A percentile compares a stretch with the other conserved stretches of the same genome.
Conservation (phyloP, 2,113 vertebrate species). For the Phoenicopterus ruber region DNA sequence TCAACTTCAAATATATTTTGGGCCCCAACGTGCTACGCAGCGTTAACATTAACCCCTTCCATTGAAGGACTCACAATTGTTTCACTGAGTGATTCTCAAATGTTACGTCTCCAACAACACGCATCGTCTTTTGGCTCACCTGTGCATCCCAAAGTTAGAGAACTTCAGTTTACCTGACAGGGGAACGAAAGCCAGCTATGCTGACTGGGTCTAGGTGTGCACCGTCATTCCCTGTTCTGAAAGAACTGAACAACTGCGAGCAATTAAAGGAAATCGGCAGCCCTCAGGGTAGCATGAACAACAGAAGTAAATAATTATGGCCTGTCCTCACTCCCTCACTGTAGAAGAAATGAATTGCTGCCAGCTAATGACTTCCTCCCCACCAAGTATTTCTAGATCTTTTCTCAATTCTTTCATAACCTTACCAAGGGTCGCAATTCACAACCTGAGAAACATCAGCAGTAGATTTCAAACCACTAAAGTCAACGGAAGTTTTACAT, state of each 20-base stretch:
- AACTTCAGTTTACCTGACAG: neutral
- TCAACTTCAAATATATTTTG: neutral
- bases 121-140: neutral
- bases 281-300: neutral
- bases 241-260: neutral
- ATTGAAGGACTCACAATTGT: neutral
- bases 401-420: neutral
- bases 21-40: neutral
- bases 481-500: neutral
- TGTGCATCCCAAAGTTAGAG: neutral
- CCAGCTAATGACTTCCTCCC: neutral
- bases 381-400: neutral
- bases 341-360: neutral
- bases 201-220: neutral
- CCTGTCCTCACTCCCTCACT: neutral
- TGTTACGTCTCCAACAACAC: neutral
- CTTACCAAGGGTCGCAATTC: neutral
- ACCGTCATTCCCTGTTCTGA: neutral
- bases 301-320: neutral
- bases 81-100: neutral
- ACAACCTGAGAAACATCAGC: neutral
- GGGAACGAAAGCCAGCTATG: neutral
- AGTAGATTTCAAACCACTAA: neutral
- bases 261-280: neutral
- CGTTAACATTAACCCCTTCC: neutral